A percentile compares a stretch with the other conserved stretches of the same genome.
Conservation (phyloP, 2,113 vertebrate species). For the Muscicapa adusta region DNA sequence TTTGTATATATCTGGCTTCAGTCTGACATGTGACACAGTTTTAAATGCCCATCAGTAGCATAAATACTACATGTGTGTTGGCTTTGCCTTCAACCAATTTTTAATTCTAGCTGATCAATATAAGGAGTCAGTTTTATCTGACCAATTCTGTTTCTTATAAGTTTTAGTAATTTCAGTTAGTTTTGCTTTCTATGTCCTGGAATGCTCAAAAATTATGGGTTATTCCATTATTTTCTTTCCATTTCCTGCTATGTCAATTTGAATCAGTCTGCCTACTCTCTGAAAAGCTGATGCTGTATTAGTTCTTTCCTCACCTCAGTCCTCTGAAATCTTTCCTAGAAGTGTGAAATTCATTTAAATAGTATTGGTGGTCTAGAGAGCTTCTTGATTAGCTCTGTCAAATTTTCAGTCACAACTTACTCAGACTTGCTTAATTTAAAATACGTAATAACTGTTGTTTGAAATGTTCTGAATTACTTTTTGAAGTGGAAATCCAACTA, state of each 20-base stretch:
- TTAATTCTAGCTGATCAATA: neutral
- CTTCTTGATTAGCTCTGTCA: neutral
- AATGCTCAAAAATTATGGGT: neutral
- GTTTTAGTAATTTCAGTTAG: neutral
- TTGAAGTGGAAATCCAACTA: conserved; percentile 21
- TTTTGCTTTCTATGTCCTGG: neutral
- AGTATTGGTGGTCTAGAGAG: neutral
- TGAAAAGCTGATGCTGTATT: neutral
- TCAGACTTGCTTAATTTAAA: conserved; percentile 8
- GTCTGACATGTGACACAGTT: neutral
- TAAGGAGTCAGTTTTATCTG: neutral
- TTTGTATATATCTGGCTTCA: neutral
- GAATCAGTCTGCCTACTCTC: neutral
- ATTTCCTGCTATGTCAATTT: neutral
- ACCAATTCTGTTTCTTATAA: neutral
- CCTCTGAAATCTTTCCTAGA: neutral
- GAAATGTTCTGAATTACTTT: conserved; percentile 2
- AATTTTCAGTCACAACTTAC: neutral
- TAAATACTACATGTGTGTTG: neutral
- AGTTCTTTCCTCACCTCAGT: neutral
- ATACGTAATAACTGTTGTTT: neutral
- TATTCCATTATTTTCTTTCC: neutral
- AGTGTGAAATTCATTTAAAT: neutral
- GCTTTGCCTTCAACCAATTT: neutral
- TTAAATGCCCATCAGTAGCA: neutral